A percentile compares a stretch with the other conserved stretches of the same genome.
Evolutionary conservation across 2,113 vertebrate genomes (phyloP).

Genomic region (Gymnorhina tibicen): DNA sequence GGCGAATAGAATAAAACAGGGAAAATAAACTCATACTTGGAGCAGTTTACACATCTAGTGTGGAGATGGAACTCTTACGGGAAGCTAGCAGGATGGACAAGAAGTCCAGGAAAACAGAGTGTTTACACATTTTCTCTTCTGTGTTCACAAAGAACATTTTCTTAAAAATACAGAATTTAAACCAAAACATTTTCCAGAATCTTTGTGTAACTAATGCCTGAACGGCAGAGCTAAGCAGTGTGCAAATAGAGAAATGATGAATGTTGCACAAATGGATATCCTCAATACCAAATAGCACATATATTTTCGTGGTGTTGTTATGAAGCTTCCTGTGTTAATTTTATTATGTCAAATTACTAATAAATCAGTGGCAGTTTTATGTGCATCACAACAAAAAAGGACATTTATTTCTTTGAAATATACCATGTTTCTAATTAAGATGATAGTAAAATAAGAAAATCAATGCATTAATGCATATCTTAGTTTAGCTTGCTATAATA

Average conservation of each 20-base stretch:
- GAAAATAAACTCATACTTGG: not conserved
- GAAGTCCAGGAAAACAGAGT: not conserved
- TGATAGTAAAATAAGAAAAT: not conserved
- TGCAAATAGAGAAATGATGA: not conserved
- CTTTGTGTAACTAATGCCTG: not conserved
- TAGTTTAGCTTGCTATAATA: not conserved
- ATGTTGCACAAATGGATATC: not conserved
- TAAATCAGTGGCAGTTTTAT: not conserved
- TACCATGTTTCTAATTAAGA: not conserved
- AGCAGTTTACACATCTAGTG: not conserved
- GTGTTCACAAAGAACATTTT: not conserved
- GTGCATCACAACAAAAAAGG: not conserved
- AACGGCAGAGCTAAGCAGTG: not conserved
- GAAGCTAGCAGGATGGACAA: not conserved
- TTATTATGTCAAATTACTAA: not conserved
- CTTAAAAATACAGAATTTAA: not conserved
- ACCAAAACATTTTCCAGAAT: not conserved
- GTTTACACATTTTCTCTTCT: not conserved
- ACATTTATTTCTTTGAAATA: slow-evolving; percentile 16
- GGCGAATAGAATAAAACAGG: not conserved
- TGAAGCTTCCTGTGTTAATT: not conserved
- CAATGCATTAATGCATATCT: not conserved
- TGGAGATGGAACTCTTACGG: not conserved
- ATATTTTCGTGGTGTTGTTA: not conserved
- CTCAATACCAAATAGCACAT: not conserved